Evolutionary conservation across 2,888 invertebrate species (phyloP).

Genomic region (Hirtodrosophila cameraria): DNA sequence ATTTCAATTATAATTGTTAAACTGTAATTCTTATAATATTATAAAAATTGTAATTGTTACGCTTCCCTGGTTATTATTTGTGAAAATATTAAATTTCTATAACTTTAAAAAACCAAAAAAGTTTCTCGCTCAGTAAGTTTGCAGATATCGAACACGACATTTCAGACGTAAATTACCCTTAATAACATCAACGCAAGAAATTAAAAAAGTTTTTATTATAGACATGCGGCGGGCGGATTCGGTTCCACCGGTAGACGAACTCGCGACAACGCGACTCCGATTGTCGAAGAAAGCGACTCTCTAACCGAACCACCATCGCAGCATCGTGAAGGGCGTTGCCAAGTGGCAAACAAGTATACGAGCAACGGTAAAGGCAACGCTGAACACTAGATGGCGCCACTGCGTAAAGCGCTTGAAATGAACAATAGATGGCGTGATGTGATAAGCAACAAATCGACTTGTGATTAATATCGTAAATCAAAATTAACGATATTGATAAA

Average conservation of each 20-base stretch:
- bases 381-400: conserved; percentile 21
- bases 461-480: too few species aligned
- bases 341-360: not conserved
- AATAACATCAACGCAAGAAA: conserved; percentile 81
- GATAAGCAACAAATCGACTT: too few species aligned
- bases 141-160: conserved; percentile 66
- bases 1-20: too few species aligned
- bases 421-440: conserved; percentile 29
- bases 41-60: too few species aligned
- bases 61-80: too few species aligned
- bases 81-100: not conserved
- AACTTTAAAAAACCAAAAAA: conserved; percentile 1
- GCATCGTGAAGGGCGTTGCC: accelerated
- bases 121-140: conserved; percentile 77
- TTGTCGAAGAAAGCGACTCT: not conserved
- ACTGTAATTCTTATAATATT: too few species aligned
- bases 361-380: accelerated
- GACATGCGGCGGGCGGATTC: not conserved
- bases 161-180: conserved; percentile 84
- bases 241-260: conserved; percentile 28
- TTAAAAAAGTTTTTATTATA: conserved; percentile 22
- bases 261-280: not conserved
- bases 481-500: too few species aligned
- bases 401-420: not conserved
- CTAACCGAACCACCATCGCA: conserved; percentile 29